A percentile compares a stretch with the other conserved stretches of the same genome.
phyloP scores from a whole-genome alignment of 2,888 invertebrate genomes.

The Drosophila meridionalis region DNA sequence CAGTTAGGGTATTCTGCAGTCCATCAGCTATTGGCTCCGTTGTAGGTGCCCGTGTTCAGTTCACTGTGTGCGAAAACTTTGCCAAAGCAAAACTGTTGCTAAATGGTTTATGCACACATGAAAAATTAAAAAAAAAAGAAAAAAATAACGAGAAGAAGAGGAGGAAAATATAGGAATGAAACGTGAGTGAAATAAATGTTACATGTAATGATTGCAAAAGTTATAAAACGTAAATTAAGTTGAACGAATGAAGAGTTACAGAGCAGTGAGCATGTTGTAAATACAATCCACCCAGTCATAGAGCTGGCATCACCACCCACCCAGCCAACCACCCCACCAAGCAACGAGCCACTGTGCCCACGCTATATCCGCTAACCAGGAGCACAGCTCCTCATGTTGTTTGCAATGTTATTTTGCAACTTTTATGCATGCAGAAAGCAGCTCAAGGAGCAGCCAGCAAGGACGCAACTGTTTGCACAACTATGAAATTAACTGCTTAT shows the following conservation, averaged over 20 bases:
- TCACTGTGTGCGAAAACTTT: constrained; percentile 45
- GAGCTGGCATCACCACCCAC: not conserved
- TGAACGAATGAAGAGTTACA: constrained; percentile 75
- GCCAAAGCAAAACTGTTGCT: constrained; percentile 70
- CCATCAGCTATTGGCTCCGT: constrained; percentile 2
- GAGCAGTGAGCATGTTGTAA: constrained; percentile 35
- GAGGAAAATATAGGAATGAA: constrained; percentile 11
- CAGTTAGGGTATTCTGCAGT: constrained; percentile 31
- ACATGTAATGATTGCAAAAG: constrained; percentile 80
- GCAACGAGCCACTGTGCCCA: not conserved
- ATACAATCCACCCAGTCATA: constrained; percentile 37
- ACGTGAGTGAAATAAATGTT: constrained; percentile 63
- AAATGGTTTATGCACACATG: constrained; percentile 76
- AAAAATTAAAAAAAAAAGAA: constrained; percentile 44
- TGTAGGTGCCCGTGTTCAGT: not conserved
- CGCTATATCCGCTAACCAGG: constrained; percentile 12
- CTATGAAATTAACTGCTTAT: constrained; percentile 79
- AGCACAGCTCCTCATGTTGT: constrained; percentile 47
- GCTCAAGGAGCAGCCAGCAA: constrained; percentile 25
- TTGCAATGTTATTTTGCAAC: constrained; percentile 75
- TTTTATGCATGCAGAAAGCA: constrained; percentile 56
- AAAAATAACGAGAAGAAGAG: constrained; percentile 10
- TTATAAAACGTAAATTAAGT: constrained; percentile 80
- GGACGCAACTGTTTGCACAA: constrained; percentile 65
- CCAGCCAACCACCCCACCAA: not conserved